Evolutionary conservation across 2,797 vertebrate species (phyloP).

Genomic region (Mus minutoides): DNA sequence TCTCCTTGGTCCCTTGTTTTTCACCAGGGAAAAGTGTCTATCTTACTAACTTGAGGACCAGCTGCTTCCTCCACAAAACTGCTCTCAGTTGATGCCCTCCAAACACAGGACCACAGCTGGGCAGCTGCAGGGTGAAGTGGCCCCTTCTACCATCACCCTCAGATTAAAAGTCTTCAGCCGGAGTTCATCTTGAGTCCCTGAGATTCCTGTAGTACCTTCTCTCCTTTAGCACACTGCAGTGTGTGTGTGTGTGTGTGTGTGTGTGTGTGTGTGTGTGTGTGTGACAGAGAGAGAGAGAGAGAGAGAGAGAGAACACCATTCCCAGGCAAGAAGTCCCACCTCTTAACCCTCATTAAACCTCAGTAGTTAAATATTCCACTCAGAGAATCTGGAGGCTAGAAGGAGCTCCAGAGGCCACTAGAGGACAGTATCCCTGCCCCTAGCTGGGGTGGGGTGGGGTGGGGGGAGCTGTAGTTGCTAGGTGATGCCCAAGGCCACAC

Average conservation of each 20-base stretch:
- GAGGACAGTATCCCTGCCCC: neutral
- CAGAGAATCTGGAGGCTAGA: neutral
- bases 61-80: constrained; percentile 14
- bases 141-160: neutral
- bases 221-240: neutral
- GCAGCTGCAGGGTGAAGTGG: neutral
- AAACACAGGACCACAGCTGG: neutral
- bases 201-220: neutral
- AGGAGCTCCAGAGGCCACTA: neutral
- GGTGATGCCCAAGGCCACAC: neutral
- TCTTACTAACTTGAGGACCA: neutral
- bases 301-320: neutral
- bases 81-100: neutral
- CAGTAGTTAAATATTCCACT: neutral
- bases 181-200: neutral
- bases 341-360: neutral
- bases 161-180: neutral
- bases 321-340: neutral
- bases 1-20: neutral
- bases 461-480: neutral
- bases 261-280: neutral
- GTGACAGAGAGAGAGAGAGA: neutral
- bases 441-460: neutral
- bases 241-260: neutral
- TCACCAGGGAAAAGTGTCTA: neutral